Evolutionary conservation across 2,797 vertebrate species (phyloP), one percentile per base, ranked within the genome.

Genomic region (Intellagama lesueurii): DNA sequence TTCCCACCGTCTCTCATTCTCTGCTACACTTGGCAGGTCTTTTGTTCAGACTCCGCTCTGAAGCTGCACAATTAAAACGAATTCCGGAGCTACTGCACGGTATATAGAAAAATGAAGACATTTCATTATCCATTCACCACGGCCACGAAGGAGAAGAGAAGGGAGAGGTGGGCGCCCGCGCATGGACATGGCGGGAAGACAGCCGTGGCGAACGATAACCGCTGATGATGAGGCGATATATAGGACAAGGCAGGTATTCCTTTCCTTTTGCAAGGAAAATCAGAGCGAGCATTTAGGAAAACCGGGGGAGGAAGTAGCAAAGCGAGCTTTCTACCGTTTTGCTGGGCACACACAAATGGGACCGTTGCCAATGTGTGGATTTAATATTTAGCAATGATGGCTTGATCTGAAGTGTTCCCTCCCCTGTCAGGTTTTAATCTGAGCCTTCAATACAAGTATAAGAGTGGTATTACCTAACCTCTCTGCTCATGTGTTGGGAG

Each of bases 351-450:
- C 28, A 24, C 79, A 81, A 8, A 56, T 87, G 76, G n/a, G 89
- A 81, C 6, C 75, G 60, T 66, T 95, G 85, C 87, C 84, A 91
- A 81, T 86, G 92, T 49, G 92, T 88, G 85, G 83, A 93, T 92
- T 91, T 93, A 86, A 87, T 92, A 88, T 89, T 93, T 90, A 85
- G 87, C 88, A 93, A 90, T 96, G 93, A 49, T 47, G 35, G 91
- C 92, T 83, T 89, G 35, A 90, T 95, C 85, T 80, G 89, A 95
- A 95, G 89, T 78, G 11, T 92, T 94, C 93, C 92, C 96, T 96
- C 89, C 91, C 93, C 90, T 91, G 89, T 79, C 66, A 19, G 44
- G 17, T 83, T 94, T 96, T 94, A 94, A 95, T 94, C 93, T 91
- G 69, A 60, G 69, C 87, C 82, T 83, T 73, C 5, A 87, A 64